These are phyloP conservation scores for Pteromalus puparum DNA, from an alignment of 1,140 invertebrate species.

Conservation along the genomic window DNA sequence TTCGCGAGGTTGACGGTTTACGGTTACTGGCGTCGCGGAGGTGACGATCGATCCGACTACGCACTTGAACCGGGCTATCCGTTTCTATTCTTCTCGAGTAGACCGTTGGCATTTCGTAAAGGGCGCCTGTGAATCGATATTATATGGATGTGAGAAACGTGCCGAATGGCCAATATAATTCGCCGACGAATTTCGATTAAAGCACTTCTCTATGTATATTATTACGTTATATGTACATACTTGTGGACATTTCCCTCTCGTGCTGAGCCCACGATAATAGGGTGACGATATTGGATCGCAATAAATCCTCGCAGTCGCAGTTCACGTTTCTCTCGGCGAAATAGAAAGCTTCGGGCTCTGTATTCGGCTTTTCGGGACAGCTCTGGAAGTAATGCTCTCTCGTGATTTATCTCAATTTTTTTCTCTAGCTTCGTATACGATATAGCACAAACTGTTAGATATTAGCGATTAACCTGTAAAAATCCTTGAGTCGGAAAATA, in stretches of 20 bases:
- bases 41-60: not conserved
- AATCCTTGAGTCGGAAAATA: conserved; percentile 57
- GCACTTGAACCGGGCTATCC: not conserved
- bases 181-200: not conserved
- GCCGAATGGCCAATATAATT: not conserved
- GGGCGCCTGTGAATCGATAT: not conserved
- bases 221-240: conserved; percentile 53
- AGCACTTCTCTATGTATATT: not conserved
- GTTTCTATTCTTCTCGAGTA: not conserved
- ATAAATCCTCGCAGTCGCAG: conserved; percentile 56
- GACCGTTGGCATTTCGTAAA: not conserved
- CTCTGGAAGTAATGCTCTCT: conserved; percentile 51
- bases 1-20: no score
- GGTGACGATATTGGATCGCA: conserved; percentile 51
- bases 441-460: not conserved
- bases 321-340: not conserved
- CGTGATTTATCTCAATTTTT: not conserved
- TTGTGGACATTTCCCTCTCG: conserved; percentile 58
- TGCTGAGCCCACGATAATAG: conserved; percentile 59
- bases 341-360: not conserved
- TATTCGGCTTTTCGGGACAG: conserved; percentile 41
- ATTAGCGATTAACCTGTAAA: conserved; percentile 23
- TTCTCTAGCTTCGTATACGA: not conserved
- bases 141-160: not conserved
- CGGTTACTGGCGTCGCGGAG: not conserved